These are phyloP conservation scores for Pteruthius melanotis DNA, from an alignment of 2,113 vertebrate genomes.

Conservation along the genomic window DNA sequence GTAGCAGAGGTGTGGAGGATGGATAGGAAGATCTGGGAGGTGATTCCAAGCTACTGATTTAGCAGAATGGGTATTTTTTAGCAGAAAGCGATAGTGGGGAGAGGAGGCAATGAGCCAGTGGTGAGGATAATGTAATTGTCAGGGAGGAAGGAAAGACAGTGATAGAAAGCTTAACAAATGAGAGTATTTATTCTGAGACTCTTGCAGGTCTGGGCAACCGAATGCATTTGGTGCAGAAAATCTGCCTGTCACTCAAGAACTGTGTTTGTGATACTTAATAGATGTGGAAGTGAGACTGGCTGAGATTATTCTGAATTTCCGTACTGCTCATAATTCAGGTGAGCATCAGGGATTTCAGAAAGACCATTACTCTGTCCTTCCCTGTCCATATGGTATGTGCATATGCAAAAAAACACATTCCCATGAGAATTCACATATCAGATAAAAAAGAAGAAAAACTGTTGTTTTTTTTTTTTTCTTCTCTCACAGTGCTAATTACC, in stretches of 20 bases:
- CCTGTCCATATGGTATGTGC: neutral
- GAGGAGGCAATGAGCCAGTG: neutral
- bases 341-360: neutral
- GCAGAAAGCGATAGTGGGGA: neutral
- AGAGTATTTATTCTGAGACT: neutral
- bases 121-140: neutral
- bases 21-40: neutral
- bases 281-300: neutral
- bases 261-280: neutral
- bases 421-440: neutral
- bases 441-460: neutral
- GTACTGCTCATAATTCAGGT: neutral
- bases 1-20: neutral
- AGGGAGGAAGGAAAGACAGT: neutral
- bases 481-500: neutral
- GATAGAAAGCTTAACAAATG: neutral
- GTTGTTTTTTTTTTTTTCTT: rapidly evolving
- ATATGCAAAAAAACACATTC: neutral
- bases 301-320: neutral
- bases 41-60: neutral
- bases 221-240: neutral
- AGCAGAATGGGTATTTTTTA: too few relatives aligned
- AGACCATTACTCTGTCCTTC: neutral
- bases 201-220: neutral
- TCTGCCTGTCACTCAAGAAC: neutral